Conservation (phyloP, 2,113 vertebrate genomes). For the Sardina pilchardus region DNA sequence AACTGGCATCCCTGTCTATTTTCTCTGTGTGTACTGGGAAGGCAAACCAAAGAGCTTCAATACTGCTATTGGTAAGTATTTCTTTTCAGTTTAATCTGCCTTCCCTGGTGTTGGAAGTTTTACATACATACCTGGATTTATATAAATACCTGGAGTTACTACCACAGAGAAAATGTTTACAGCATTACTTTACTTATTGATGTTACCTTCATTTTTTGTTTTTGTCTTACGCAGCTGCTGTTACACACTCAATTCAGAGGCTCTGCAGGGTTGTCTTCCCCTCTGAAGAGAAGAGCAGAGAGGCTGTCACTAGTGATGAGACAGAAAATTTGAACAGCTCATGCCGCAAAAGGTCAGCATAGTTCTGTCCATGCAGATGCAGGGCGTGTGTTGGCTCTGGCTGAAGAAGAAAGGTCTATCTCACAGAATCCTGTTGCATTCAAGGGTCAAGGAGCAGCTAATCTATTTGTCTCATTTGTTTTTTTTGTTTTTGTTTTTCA, state of each 20-base stretch:
- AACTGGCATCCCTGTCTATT: constrained; percentile 87
- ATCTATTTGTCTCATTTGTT: neutral
- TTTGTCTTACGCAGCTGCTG: neutral
- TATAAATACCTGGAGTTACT: neutral
- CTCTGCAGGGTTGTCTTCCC: constrained; percentile 88
- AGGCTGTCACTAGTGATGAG: neutral
- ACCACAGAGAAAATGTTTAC: neutral
- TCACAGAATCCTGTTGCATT: neutral
- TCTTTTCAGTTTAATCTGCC: neutral
- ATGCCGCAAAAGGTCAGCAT: neutral
- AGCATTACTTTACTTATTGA: neutral
- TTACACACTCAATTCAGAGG: constrained; percentile 68
- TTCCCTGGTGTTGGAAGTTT: neutral
- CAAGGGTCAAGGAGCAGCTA: neutral
- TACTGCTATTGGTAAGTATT: constrained; percentile 71
- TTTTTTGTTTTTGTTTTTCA: neutral
- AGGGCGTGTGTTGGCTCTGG: neutral
- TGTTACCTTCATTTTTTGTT: neutral
- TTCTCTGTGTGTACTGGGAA: constrained; percentile 87
- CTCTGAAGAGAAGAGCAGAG: neutral
- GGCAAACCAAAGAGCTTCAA: constrained; percentile 84
- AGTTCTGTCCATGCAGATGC: neutral
- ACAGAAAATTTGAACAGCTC: neutral
- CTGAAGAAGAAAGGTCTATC: neutral
- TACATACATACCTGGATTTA: neutral